Percentiles rank a stretch among this genome's conserved stretches.
Conservation (phyloP, 1,140 invertebrate species). For the Aricia agestis region DNA sequence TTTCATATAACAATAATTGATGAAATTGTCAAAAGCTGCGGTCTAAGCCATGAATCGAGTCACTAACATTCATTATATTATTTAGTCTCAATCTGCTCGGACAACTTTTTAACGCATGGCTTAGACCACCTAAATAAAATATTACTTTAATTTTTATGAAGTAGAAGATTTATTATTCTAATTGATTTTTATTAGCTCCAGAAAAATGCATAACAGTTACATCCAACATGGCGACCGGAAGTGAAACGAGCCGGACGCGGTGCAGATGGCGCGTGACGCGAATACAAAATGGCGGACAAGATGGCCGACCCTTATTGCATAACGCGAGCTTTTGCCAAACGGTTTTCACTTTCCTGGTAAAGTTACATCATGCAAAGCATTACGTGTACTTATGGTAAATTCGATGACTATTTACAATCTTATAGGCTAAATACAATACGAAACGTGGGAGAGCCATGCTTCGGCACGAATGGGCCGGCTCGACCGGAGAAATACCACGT, state of each 20-base stretch:
- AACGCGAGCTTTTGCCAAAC: slow-evolving; percentile 62
- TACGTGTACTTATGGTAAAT: slow-evolving; percentile 17
- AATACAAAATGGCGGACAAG: slow-evolving; percentile 45
- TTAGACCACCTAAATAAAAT: no score
- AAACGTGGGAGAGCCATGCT: no score
- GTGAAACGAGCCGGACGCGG: slow-evolving; percentile 67
- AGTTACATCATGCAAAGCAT: slow-evolving; percentile 21
- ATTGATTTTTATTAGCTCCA: background rate
- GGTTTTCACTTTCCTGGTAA: slow-evolving; percentile 58
- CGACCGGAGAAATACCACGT: no score
- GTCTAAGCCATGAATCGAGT: no score
- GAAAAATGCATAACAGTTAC: slow-evolving; percentile 5
- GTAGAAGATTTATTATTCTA: no score
- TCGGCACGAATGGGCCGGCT: no score
- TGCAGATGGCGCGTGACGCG: slow-evolving; percentile 50
- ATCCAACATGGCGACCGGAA: slow-evolving; percentile 45
- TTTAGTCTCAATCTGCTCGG: no score
- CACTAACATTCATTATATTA: no score
- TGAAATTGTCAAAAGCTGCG: no score
- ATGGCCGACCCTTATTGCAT: slow-evolving; percentile 62
- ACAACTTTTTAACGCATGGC: no score
- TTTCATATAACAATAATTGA: no score
- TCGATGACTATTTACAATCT: background rate
- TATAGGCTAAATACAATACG: background rate
- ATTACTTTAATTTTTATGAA: no score